Evolutionary conservation across 2,888 invertebrate genomes (phyloP).

Genomic region (Anarsia innoxiella): DNA sequence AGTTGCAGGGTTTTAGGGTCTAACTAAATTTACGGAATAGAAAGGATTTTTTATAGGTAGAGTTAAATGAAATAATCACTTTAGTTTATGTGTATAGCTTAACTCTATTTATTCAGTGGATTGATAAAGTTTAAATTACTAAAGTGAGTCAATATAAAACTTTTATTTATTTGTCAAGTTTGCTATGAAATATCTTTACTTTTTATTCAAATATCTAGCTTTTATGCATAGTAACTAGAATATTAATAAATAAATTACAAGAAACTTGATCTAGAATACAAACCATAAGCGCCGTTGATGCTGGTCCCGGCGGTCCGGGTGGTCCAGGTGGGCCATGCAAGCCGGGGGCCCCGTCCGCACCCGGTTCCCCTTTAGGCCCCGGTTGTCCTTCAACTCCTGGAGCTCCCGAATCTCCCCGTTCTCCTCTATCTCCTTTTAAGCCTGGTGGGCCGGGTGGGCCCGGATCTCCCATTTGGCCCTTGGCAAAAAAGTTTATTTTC

Average conservation of each 20-base stretch:
- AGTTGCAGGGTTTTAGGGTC: too few species aligned
- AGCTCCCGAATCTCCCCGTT: slow-evolving; percentile 81
- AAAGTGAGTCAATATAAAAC: too few species aligned
- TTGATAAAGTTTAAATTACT: too few species aligned
- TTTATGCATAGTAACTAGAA: too few species aligned
- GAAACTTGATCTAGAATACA: slow-evolving; percentile 20
- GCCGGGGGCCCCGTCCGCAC: slow-evolving; percentile 78
- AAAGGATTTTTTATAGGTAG: too few species aligned
- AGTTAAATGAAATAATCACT: too few species aligned
- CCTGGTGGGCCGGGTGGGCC: slow-evolving; percentile 62
- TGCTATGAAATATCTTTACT: too few species aligned
- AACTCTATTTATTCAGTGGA: too few species aligned
- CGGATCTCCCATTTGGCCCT: slow-evolving; percentile 35
- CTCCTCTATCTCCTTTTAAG: slow-evolving; percentile 69
- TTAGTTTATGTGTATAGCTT: too few species aligned
- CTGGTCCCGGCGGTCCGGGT: slow-evolving; percentile 72
- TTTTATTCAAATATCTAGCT: slow-evolving; percentile 2
- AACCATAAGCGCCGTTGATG: slow-evolving; percentile 44
- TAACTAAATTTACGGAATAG: too few species aligned
- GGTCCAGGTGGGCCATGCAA: slow-evolving; percentile 74
- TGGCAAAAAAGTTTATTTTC: too few species aligned
- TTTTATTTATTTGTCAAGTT: too few species aligned
- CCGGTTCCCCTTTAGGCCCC: slow-evolving; percentile 83
- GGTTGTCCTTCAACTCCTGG: slow-evolving; percentile 55
- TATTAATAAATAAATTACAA: not conserved